A percentile compares a stretch with the other conserved stretches of the same genome.
phyloP scores from a whole-genome alignment of 2,888 invertebrate species.

The Cryptocephalus primarius region DNA sequence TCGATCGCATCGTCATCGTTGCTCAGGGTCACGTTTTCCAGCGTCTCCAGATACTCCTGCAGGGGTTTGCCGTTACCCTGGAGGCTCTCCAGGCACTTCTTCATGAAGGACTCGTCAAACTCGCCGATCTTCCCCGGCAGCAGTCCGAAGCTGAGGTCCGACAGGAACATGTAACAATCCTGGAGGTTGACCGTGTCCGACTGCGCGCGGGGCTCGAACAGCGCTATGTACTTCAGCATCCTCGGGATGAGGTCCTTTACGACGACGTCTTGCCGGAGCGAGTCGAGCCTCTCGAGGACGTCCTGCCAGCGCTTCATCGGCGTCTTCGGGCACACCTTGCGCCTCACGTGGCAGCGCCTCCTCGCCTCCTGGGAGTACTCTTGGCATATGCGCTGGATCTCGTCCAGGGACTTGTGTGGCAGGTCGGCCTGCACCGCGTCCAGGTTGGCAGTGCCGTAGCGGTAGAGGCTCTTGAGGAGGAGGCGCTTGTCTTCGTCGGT shows the following conservation, averaged over 20 bases:
- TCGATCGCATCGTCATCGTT: too few species aligned
- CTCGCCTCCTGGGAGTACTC: neutral
- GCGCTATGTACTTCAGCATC: neutral
- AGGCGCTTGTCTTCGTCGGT: neutral
- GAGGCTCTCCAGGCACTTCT: too few species aligned
- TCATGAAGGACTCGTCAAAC: too few species aligned
- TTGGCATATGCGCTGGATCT: neutral
- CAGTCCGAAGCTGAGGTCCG: neutral
- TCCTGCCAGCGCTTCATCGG: neutral
- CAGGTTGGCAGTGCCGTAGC: neutral
- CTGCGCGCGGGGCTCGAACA: neutral
- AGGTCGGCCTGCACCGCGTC: neutral
- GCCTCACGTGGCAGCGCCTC: neutral
- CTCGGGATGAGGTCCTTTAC: neutral
- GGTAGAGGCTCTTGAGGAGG: neutral
- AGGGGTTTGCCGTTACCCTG: too few species aligned
- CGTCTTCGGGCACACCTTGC: neutral
- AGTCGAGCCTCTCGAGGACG: neutral
- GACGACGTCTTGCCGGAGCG: neutral
- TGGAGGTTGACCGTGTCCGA: neutral
- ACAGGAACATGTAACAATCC: neutral
- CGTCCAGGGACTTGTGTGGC: neutral
- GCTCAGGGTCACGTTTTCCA: too few species aligned
- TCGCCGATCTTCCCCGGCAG: neutral
- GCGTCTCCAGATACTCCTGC: too few species aligned